Conservation (phyloP, 2,888 invertebrate species). For the Halocaridina rubra region DNA sequence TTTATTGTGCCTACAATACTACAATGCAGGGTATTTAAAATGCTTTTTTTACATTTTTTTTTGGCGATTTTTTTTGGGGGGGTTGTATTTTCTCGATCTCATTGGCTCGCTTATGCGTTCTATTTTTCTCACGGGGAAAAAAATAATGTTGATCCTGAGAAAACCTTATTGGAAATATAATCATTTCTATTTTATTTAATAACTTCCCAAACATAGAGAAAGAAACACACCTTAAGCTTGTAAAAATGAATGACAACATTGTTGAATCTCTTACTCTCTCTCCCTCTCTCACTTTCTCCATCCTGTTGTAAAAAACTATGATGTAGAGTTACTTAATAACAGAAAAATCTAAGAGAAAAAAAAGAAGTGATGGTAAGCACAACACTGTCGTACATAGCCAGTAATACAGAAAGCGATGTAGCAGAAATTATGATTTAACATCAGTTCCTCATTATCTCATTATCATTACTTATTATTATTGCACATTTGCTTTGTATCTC, state of each 20-base stretch:
- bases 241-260: not conserved
- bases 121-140: not conserved
- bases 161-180: not conserved
- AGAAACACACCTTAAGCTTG: slow-evolving; percentile 16
- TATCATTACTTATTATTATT: not conserved
- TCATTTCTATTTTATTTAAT: not conserved
- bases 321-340: too few species aligned
- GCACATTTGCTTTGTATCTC: slow-evolving; percentile 12
- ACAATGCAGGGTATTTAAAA: slow-evolving; percentile 30
- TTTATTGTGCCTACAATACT: slow-evolving; percentile 27
- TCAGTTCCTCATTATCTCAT: too few species aligned
- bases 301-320: not conserved
- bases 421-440: too few species aligned
- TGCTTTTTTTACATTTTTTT: too few species aligned
- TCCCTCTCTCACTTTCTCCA: too few species aligned
- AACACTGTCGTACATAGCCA: not conserved
- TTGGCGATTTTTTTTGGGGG: too few species aligned
- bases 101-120: not conserved
- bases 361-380: too few species aligned
- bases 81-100: too few species aligned
- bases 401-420: not conserved
- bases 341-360: too few species aligned
- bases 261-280: too few species aligned
- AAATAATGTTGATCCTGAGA: slow-evolving; percentile 16
- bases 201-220: not conserved